A percentile compares a stretch with the other conserved stretches of the same genome.
Evolutionary conservation across 2,888 invertebrate genomes (phyloP).

Genomic region (Orthonychiurus folsomi): DNA sequence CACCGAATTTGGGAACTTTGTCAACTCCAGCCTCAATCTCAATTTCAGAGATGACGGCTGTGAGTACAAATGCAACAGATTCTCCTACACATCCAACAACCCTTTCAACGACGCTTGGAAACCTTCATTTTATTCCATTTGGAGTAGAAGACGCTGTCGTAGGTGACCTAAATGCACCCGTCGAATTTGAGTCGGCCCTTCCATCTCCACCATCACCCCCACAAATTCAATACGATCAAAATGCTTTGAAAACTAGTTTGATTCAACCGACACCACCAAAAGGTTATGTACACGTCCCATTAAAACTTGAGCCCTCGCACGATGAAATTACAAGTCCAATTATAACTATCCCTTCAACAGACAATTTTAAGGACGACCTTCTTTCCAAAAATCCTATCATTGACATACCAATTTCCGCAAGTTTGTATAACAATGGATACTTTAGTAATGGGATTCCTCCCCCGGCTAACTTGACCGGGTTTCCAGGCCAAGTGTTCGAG

Average conservation of each 20-base stretch:
- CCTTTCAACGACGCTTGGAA: slow-evolving; percentile 16
- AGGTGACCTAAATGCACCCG: slow-evolving; percentile 47
- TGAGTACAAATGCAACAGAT: slow-evolving; percentile 27
- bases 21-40: no score
- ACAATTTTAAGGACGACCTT: background rate
- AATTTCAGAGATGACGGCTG: slow-evolving; percentile 14
- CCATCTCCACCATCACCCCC: slow-evolving; percentile 7
- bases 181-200: slow-evolving; percentile 28
- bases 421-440: slow-evolving; percentile 36
- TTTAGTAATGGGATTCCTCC: slow-evolving; percentile 25
- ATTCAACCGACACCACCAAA: slow-evolving; percentile 24
- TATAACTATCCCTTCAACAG: background rate
- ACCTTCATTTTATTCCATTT: slow-evolving; percentile 63
- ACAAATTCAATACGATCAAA: slow-evolving; percentile 17
- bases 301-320: background rate
- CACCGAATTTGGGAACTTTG: background rate
- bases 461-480: background rate
- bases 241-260: slow-evolving; percentile 22
- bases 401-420: slow-evolving; percentile 30
- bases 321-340: slow-evolving; percentile 1
- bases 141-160: slow-evolving; percentile 74
- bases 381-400: slow-evolving; percentile 22
- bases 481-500: slow-evolving; percentile 22
- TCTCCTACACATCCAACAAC: slow-evolving; percentile 23
- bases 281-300: slow-evolving; percentile 11